Evolutionary conservation across 2,113 vertebrate genomes (phyloP), one percentile per base, ranked within the genome.

Genomic region (Notothenia rossii): DNA sequence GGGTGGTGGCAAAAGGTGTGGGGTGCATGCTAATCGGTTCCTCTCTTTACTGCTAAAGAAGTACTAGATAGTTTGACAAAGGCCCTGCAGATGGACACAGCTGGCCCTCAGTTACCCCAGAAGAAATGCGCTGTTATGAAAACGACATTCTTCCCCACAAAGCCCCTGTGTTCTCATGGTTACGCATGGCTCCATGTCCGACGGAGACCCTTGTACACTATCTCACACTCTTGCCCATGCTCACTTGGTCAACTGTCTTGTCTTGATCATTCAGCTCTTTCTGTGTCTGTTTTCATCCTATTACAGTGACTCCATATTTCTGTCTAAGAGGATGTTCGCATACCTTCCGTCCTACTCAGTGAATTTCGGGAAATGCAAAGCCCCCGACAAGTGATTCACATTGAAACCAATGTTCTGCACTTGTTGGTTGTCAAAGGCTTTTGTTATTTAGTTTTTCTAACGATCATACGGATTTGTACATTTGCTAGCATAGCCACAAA

Each of bases 121-220:
- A 90, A 93, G 93, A 92, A 94, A 88, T 80, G 86, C 64, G 82
- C 92, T 86, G 93, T 93, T 94, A 94, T 94, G 92, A 94, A 92
- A 94, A 95, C 88, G 79, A 83, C 94, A 95, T 95, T 95, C 94
- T 92, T 94, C 77, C 59, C 17, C 92, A 96, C 95, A 96, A 95
- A 96, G 93, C 83, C 79, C 53, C 92, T 89, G 91, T 95, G 94
- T 96, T 94, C 87, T 79, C 78, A 36, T 63, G 82, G 81, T 92
- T 88, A 89, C 65, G 84, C 84, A 85, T 80, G 86, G 83, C 73
- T 85, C 81, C 89, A 89, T 85, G 89, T 90, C 90, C 75, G 69
- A 78, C 53, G 81, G 61, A 83, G 85, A 90, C 81, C 86, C 36
- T 80, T 85, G 73, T 66, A 79, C 79, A 66, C 87, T 72, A 59